phyloP scores from a whole-genome alignment of 2,797 vertebrate species.

The Cirrhinus mrigala region DNA sequence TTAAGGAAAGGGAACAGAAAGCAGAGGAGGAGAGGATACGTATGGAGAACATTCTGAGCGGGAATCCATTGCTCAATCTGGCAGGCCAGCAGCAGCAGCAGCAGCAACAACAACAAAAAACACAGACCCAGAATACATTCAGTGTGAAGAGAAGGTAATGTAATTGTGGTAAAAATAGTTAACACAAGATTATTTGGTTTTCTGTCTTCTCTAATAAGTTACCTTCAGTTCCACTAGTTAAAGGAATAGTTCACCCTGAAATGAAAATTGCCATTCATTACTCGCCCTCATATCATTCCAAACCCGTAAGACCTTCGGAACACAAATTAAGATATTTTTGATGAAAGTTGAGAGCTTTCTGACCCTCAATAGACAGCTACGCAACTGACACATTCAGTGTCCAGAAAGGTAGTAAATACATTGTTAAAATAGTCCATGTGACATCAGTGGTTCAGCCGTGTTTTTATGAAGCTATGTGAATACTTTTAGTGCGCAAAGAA shows the following conservation, averaged over 20 bases:
- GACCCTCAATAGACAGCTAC: too few relatives aligned
- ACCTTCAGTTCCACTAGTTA: neutral
- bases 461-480: too few relatives aligned
- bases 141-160: slow-evolving; percentile 95
- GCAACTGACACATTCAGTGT: too few relatives aligned
- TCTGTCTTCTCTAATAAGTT: neutral
- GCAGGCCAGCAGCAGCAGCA: slow-evolving; percentile 84
- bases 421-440: too few relatives aligned
- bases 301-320: too few relatives aligned
- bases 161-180: neutral
- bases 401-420: too few relatives aligned
- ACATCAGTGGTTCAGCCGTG: too few relatives aligned
- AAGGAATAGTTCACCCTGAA: neutral
- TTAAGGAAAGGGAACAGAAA: slow-evolving; percentile 95
- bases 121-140: slow-evolving; percentile 84
- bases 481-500: too few relatives aligned
- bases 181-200: neutral
- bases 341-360: too few relatives aligned
- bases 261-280: neutral
- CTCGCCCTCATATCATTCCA: neutral
- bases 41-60: slow-evolving; percentile 98
- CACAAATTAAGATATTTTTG: too few relatives aligned
- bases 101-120: slow-evolving; percentile 71
- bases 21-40: slow-evolving; percentile 97
- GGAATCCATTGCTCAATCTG: slow-evolving; percentile 94